Evolutionary conservation across 1,140 invertebrate genomes (phyloP), one percentile per base, ranked within the genome.

Genomic region (Teleogryllus occipitalis): DNA sequence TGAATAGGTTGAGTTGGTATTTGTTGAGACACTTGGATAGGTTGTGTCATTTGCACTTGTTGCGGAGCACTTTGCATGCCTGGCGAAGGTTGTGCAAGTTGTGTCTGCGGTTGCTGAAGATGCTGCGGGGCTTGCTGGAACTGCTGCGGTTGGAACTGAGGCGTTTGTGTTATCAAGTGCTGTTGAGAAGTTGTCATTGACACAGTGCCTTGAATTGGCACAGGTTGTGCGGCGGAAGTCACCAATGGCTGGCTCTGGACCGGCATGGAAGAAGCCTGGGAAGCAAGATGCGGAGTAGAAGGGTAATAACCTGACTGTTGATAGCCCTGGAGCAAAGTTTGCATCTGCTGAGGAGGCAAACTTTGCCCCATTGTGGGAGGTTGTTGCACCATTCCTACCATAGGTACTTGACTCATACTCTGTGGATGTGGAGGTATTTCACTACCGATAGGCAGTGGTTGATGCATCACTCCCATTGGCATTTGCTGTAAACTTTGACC

Each of bases 401-500:
- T 76, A 12, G 80, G 80, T 73, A 81, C 81, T 78, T 79, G 72
- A 18, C 47, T 47, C 78, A 79, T 49, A 47, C 74, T 79, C 18
- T 79, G 77, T 77, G 81, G 74, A 80, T 82, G 79, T n/a, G 74
- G 27, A 8, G 47, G 22, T 46, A 14, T 1, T 12, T 48, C 47
- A 22, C 46, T 48, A 47, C 47, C 76, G 8, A 48, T 47, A 22
- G 47, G 76, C n/a, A 48, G 46, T n/a, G 46, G 0, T 22, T 47
- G 76, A 15, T 77, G 76, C n/a, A 77, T 48, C 21, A 48, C 7
- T 48, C 76, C 76, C n/a, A 39, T 39, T 22, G 74, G 39, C 47
- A 77, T 48, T 47, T 77, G 73, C 75, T 84, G 83, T 72, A 84
- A 80, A 46, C 82, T 84, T 80, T 85, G 84, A 14, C 84, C 84